Conservation (phyloP, 2,797 vertebrate species). For the Todus mexicanus region DNA sequence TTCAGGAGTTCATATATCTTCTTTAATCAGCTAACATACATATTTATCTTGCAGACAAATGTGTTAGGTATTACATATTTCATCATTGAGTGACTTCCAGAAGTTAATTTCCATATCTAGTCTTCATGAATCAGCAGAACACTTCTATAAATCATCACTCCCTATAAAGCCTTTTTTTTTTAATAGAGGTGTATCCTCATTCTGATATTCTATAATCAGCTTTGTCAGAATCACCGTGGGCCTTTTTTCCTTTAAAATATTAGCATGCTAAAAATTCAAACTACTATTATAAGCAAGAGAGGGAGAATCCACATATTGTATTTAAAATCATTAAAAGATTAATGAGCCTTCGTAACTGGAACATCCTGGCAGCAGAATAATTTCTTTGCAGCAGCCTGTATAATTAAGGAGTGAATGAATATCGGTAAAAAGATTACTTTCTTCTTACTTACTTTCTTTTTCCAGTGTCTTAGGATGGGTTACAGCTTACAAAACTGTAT, state of each 20-base stretch:
- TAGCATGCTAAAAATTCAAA: constrained; percentile 3
- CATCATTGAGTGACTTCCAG: constrained; percentile 28
- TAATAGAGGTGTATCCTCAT: neutral
- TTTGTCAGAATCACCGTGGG: neutral
- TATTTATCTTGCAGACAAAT: constrained; percentile 52
- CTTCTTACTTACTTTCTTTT: neutral
- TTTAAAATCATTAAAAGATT: constrained; percentile 12
- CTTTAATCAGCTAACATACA: constrained; percentile 11
- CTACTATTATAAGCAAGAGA: neutral
- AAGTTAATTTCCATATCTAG: constrained; percentile 44
- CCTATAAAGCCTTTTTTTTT: neutral
- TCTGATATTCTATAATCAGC: constrained; percentile 28
- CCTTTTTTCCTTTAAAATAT: constrained; percentile 14
- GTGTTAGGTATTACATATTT: constrained; percentile 24
- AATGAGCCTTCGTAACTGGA: neutral
- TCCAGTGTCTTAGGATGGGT: neutral
- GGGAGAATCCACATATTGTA: neutral
- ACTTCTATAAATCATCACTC: constrained; percentile 39
- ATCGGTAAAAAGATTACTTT: neutral
- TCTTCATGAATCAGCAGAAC: constrained; percentile 56
- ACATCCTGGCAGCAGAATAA: neutral
- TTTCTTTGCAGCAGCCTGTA: neutral
- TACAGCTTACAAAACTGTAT: neutral
- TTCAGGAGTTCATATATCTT: neutral
- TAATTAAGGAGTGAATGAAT: neutral